These are phyloP conservation scores for Oncorhynchus gorbuscha DNA, from an alignment of 2,113 vertebrate genomes.

Conservation along the genomic window DNA sequence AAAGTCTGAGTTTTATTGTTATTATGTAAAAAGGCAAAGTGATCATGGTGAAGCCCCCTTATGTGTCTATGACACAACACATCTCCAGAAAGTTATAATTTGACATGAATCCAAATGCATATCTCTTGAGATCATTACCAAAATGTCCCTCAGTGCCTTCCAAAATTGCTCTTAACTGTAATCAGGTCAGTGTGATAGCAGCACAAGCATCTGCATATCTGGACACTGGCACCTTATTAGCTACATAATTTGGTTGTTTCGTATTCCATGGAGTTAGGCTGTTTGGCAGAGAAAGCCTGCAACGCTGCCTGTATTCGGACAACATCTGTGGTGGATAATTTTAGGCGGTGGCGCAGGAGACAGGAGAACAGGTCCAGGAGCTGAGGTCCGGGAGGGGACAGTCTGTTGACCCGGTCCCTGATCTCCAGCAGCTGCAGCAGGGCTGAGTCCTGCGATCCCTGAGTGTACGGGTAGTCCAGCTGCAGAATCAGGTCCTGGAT, in stretches of 20 bases:
- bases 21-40: constrained; percentile 47
- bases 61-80: constrained; percentile 56
- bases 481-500: constrained; percentile 82
- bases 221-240: constrained; percentile 65
- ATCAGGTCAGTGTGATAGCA: constrained; percentile 44
- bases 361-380: constrained; percentile 80
- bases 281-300: constrained; percentile 79
- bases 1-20: constrained; percentile 16
- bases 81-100: constrained; percentile 55
- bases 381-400: constrained; percentile 77
- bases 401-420: constrained; percentile 79
- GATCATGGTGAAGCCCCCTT: constrained; percentile 54
- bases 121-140: constrained; percentile 45
- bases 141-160: constrained; percentile 40
- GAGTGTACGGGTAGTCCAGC: constrained; percentile 81
- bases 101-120: constrained; percentile 50
- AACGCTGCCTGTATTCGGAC: constrained; percentile 77
- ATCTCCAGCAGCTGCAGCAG: constrained; percentile 81
- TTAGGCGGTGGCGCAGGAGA: constrained; percentile 78
- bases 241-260: constrained; percentile 84
- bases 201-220: constrained; percentile 53
- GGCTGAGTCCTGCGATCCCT: constrained; percentile 80
- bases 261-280: constrained; percentile 78
- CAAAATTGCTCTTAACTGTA: constrained; percentile 48
- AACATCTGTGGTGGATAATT: constrained; percentile 77